Evolutionary conservation across 1,140 invertebrate species (phyloP).

Genomic region (Prorops nasuta): DNA sequence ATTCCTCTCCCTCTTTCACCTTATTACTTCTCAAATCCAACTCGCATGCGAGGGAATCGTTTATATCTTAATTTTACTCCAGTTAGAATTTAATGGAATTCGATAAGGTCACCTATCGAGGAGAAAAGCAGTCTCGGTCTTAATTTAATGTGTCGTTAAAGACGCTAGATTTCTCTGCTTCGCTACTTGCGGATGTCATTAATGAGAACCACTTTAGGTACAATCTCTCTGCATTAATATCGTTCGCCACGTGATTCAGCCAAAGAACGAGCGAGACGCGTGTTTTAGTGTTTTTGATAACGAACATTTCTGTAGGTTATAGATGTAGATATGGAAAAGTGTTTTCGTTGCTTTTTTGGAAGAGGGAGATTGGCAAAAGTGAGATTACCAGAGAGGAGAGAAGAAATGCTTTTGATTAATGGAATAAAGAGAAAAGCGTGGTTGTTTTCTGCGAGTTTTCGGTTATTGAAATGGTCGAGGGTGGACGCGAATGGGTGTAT

Average conservation of each 20-base stretch:
- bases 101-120: constrained; percentile 4
- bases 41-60: no score
- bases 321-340: no score
- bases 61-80: no score
- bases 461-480: constrained; percentile 48
- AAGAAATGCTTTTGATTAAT: constrained; percentile 50
- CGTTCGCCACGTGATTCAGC: no score
- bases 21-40: no score
- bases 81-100: constrained; percentile 12
- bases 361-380: background rate
- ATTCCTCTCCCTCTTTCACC: no score
- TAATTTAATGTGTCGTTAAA: constrained; percentile 26
- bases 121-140: constrained; percentile 3
- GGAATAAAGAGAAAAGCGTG: constrained; percentile 27
- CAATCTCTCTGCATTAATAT: background rate
- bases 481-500: constrained; percentile 18
- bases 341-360: no score
- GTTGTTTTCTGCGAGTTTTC: constrained; percentile 34
- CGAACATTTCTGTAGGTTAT: no score
- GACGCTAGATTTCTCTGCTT: constrained; percentile 12
- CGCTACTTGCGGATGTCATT: background rate
- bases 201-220: background rate
- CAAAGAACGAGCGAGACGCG: no score
- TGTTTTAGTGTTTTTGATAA: no score
- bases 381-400: constrained; percentile 1